Evolutionary conservation across 2,113 vertebrate genomes (phyloP).

Genomic region (Lathamus discolor): DNA sequence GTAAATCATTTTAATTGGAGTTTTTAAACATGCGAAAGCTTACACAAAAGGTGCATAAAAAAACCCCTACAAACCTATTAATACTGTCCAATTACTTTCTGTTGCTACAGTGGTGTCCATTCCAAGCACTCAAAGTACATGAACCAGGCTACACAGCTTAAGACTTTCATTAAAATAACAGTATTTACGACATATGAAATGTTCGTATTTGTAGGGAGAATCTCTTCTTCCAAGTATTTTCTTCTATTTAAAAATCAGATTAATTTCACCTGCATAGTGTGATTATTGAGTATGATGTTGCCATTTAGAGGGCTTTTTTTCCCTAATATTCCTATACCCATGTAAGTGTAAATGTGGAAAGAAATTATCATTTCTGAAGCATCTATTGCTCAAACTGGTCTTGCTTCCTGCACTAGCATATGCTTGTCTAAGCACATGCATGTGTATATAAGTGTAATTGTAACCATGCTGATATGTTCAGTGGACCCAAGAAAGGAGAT

Average conservation of each 20-base stretch:
- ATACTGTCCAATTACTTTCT: background rate
- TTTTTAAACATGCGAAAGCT: background rate
- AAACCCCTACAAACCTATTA: background rate
- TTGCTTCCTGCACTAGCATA: background rate
- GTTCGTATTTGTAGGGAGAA: background rate
- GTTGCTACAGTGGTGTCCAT: background rate
- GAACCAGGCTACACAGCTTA: background rate
- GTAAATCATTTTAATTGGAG: background rate
- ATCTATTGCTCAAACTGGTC: background rate
- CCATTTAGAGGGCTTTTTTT: background rate
- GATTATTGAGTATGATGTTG: background rate
- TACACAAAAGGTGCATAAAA: background rate
- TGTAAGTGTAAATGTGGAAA: background rate
- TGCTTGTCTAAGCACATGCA: background rate
- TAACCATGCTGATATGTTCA: background rate
- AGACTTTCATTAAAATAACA: background rate
- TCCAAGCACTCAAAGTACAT: background rate
- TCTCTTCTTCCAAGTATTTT: background rate
- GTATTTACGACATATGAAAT: background rate
- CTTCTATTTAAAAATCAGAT: background rate
- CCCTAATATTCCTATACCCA: background rate
- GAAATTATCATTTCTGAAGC: background rate
- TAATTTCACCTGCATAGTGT: background rate
- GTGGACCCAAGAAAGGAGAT: background rate
- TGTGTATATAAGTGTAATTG: background rate